Evolutionary conservation across 1,140 invertebrate genomes (phyloP), one percentile per base, ranked within the genome.

Genomic region (Calephelis virginiensis): DNA sequence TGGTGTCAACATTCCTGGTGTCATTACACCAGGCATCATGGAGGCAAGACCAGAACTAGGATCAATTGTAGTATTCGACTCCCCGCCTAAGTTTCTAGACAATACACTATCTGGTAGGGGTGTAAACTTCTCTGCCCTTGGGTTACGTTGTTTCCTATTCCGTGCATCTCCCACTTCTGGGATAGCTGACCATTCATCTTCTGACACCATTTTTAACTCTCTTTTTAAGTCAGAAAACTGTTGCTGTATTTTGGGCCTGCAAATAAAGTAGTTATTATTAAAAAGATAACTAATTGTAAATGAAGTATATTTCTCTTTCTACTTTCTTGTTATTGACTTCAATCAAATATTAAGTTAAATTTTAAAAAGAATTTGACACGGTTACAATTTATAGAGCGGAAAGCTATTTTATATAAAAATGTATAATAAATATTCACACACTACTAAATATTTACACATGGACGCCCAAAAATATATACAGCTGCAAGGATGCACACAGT

Each of bases 81-180:
- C 97, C 4, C 96, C 96, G 8, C 97, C 96, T 45, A 98, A 93
- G 87, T 97, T 98, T 72, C 97, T 93, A 0, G 97, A 94, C n/a
- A 99, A 86, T 2, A 99, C 95, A 80, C 98, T 99, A 90, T 99
- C 99, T 4, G 99, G 98, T 40, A 99, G 89, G 0, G 99, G 98
- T 0, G 99, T 99, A 79, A 99, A 99, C 74, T 98, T 99, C 83
- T 99, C 99, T 0, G 96, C 94, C 67, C 98, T 91, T 0, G 98
- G 97, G 91, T 99, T 99, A 64, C 99, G 91, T 82, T 99, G 98
- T 83, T 98, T 99, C 69, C 98, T 95, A 88, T 99, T 99, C 81
- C 99, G 93, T n/a, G 98, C 97, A 92, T 99, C 99, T 56, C 99
- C 99, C 3, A 99, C 99, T 91, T 99, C 99, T 0, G 99, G 99